These are phyloP conservation scores for Agrochola litura DNA, from an alignment of 2,888 invertebrate genomes.

Conservation along the genomic window DNA sequence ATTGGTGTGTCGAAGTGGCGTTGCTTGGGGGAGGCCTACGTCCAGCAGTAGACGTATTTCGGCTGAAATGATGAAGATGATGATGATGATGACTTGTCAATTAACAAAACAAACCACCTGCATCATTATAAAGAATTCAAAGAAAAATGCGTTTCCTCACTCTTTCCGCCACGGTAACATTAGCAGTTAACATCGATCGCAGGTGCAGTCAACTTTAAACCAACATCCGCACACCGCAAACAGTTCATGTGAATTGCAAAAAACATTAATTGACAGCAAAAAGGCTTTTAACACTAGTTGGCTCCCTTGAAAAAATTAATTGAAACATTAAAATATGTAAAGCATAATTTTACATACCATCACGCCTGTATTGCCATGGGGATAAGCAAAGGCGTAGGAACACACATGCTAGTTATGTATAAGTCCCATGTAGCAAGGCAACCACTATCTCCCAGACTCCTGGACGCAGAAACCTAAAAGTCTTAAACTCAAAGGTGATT, in stretches of 20 bases:
- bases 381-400: not conserved
- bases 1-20: no score
- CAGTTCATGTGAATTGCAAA: not conserved
- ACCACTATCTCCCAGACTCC: not conserved
- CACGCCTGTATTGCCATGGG: not conserved
- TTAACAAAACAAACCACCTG: constrained; percentile 15
- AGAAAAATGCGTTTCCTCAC: constrained; percentile 1
- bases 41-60: no score
- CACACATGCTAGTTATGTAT: not conserved
- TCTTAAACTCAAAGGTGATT: not conserved
- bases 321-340: not conserved
- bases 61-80: no score
- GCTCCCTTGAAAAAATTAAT: not conserved
- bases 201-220: constrained; percentile 27
- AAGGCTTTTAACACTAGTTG: not conserved
- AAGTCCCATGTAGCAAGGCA: not conserved
- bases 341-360: not conserved
- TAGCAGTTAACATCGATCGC: constrained; percentile 26
- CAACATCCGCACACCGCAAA: constrained; percentile 20
- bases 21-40: no score
- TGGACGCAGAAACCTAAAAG: not conserved
- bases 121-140: not conserved
- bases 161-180: not conserved
- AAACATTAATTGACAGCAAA: constrained; percentile 3
- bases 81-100: not conserved